These are phyloP conservation scores for Eurytoma californica DNA, from an alignment of 2,888 invertebrate species.

Conservation along the genomic window DNA sequence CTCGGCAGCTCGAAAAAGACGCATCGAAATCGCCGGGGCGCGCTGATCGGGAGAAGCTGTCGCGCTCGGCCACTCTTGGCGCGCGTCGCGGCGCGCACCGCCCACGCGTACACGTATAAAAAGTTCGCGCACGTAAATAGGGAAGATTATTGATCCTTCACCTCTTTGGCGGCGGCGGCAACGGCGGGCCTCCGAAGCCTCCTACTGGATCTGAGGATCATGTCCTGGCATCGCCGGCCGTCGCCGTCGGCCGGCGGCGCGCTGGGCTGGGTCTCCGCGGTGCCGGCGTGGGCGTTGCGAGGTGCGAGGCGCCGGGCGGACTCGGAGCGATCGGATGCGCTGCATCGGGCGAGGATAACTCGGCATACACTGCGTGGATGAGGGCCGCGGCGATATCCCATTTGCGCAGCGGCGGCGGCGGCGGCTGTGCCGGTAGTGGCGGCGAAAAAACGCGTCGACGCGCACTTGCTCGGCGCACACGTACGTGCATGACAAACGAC, in stretches of 20 bases:
- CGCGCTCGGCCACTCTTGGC: not conserved
- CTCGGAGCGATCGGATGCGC: not conserved
- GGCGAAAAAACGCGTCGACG: constrained; percentile 10
- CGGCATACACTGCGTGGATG: not conserved
- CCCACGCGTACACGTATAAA: not conserved
- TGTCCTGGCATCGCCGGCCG: not conserved
- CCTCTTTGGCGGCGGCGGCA: constrained; percentile 24
- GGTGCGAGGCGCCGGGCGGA: not conserved
- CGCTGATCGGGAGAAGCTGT: not conserved
- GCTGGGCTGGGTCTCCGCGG: too few species aligned
- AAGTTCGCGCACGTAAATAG: not conserved
- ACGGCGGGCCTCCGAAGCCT: not conserved
- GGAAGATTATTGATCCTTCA: constrained; percentile 38
- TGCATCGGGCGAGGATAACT: not conserved
- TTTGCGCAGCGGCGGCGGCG: not conserved
- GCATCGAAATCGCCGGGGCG: constrained; percentile 11
- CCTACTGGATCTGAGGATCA: constrained; percentile 30
- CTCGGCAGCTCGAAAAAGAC: not conserved
- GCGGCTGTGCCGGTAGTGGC: not conserved
- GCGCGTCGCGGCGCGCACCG: constrained; percentile 10
- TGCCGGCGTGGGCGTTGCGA: not conserved
- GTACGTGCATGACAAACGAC: constrained; percentile 18
- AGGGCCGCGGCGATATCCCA: not conserved
- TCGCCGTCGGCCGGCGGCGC: not conserved
- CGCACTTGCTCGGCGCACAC: constrained; percentile 9